Conservation (phyloP, 2,113 vertebrate genomes). For the Sapajus apella region DNA sequence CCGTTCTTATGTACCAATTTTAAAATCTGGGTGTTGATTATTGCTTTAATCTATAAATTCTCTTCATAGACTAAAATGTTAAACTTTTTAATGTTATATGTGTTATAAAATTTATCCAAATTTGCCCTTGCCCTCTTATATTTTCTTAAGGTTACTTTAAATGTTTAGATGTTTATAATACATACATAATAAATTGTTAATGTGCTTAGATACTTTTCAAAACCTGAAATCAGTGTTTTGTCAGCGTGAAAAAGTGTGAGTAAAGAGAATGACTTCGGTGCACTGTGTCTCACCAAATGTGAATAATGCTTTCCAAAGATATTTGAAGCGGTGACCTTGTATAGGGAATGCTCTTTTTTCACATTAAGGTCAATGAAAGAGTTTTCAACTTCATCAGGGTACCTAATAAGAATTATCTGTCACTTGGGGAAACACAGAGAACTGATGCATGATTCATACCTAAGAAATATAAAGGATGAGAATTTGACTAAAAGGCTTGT, state of each 20-base stretch:
- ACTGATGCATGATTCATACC: not conserved
- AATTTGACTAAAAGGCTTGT: not conserved
- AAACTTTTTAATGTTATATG: not conserved
- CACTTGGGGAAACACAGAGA: not conserved
- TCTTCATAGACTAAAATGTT: not conserved
- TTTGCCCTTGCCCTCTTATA: not conserved
- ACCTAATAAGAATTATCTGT: not conserved
- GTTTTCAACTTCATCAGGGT: not conserved
- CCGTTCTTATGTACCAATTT: not conserved
- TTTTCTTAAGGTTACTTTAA: not conserved
- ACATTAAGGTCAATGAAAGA: not conserved
- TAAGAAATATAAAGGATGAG: not conserved
- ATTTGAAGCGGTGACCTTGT: not conserved
- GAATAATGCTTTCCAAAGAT: not conserved
- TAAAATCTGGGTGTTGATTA: not conserved
- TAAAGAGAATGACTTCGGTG: not conserved
- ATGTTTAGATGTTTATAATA: not conserved
- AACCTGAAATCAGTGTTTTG: not conserved
- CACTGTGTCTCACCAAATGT: not conserved
- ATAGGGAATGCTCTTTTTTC: not conserved
- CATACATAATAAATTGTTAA: not conserved
- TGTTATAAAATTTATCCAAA: not conserved
- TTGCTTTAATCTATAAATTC: not conserved
- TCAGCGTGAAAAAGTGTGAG: not conserved
- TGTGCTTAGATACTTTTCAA: not conserved